A percentile compares a stretch with the other conserved stretches of the same genome.
Evolutionary conservation across 2,113 vertebrate species (phyloP).

Genomic region (Benitochromis conjunctus): DNA sequence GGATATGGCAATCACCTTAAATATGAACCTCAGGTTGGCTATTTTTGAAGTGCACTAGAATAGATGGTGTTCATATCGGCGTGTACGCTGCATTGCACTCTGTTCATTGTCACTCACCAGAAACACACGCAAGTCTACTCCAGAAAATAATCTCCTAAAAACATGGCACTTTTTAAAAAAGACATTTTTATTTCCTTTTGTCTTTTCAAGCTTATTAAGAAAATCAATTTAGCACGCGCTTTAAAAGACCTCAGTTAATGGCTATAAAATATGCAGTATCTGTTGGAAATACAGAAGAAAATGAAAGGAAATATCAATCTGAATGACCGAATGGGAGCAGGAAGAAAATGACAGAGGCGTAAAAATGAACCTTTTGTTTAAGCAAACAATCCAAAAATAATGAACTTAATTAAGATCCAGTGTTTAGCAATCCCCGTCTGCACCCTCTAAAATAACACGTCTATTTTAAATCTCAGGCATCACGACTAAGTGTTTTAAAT

Average conservation of each 20-base stretch:
- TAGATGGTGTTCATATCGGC: neutral
- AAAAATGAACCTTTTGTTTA: neutral
- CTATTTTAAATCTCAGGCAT: neutral
- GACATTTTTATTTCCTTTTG: neutral
- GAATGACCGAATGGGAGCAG: neutral
- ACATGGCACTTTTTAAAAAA: neutral
- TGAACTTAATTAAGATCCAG: neutral
- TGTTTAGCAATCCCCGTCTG: neutral
- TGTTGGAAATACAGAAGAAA: neutral
- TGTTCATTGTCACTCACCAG: neutral
- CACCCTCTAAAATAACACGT: neutral
- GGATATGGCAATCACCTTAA: neutral
- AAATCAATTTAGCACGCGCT: neutral
- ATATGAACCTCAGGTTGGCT: neutral
- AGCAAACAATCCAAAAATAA: slow-evolving; percentile 2
- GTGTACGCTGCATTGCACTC: neutral
- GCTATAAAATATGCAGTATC: neutral
- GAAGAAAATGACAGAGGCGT: neutral
- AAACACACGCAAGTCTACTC: neutral
- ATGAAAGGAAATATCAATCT: neutral
- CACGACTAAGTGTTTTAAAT: neutral
- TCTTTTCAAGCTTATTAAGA: neutral
- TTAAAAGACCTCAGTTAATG: neutral
- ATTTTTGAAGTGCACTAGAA: neutral
- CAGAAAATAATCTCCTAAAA: neutral